Evolutionary conservation across 2,113 vertebrate species (phyloP).

Genomic region (Serinus canaria): DNA sequence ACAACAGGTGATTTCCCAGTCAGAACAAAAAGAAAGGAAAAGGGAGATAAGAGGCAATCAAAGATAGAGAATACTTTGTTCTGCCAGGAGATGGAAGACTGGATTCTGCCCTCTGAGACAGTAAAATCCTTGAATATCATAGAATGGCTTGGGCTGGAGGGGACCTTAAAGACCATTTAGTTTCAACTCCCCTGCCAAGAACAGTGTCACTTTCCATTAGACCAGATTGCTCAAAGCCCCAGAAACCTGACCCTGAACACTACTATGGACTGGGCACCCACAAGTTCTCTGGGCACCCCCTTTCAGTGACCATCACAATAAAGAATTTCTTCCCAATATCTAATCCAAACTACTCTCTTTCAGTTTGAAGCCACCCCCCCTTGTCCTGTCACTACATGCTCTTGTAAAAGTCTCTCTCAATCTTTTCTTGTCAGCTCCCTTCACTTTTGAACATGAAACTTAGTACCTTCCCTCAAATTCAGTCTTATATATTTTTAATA

Average conservation of each 20-base stretch:
- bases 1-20: not conserved
- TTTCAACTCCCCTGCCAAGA: not conserved
- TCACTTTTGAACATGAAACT: not conserved
- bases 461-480: rapidly evolving
- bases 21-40: not conserved
- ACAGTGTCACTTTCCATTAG: not conserved
- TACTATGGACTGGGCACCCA: not conserved
- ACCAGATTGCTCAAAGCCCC: not conserved
- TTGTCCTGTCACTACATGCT: not conserved
- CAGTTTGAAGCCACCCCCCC: not conserved
- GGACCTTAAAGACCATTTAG: not conserved
- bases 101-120: not conserved
- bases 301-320: not conserved
- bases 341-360: not conserved
- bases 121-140: not conserved
- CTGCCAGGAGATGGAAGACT: not conserved
- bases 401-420: not conserved
- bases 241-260: not conserved
- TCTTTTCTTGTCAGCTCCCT: not conserved
- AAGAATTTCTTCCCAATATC: not conserved
- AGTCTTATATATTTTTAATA: not conserved
- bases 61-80: not conserved
- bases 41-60: not conserved
- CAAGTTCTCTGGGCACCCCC: not conserved
- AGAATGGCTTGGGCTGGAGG: not conserved